A percentile compares a stretch with the other conserved stretches of the same genome.
These are phyloP conservation scores for Lymantria monacha DNA, from an alignment of 2,888 invertebrate species.

Conservation along the genomic window DNA sequence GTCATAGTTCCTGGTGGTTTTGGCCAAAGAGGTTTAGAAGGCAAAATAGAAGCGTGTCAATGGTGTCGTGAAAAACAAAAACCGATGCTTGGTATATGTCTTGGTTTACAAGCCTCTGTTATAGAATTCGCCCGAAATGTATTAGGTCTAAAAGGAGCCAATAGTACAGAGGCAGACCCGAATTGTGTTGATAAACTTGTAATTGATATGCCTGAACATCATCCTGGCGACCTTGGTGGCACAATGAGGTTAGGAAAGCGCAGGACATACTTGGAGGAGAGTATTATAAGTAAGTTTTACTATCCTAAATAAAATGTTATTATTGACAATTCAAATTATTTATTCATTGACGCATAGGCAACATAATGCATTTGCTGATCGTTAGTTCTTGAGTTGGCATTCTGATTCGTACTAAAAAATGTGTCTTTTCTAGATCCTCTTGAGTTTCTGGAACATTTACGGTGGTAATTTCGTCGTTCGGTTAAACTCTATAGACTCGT, in stretches of 20 bases:
- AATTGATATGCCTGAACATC: slow-evolving; percentile 99
- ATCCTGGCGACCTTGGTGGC: slow-evolving; percentile 95
- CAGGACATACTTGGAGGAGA: slow-evolving; percentile 89
- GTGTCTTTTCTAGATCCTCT: too few relatives aligned
- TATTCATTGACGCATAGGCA: not conserved
- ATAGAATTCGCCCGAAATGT: slow-evolving; percentile 97
- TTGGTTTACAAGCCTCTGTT: slow-evolving; percentile 98
- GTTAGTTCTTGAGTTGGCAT: too few relatives aligned
- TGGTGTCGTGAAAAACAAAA: slow-evolving; percentile 96
- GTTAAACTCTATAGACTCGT: too few relatives aligned
- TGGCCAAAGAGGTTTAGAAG: slow-evolving; percentile 97
- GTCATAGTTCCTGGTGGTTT: slow-evolving; percentile 99
- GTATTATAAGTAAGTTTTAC: slow-evolving; percentile 83
- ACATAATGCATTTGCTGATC: too few relatives aligned
- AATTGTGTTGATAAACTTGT: slow-evolving; percentile 90
- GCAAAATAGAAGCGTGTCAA: slow-evolving; percentile 95
- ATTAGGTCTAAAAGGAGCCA: slow-evolving; percentile 88
- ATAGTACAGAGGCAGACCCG: slow-evolving; percentile 92
- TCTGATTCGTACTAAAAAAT: too few relatives aligned
- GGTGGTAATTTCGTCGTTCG: too few relatives aligned
- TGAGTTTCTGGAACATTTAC: too few relatives aligned
- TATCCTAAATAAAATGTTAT: not conserved
- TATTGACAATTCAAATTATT: not conserved
- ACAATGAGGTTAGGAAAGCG: slow-evolving; percentile 99
- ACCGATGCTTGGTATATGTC: slow-evolving; percentile 97